These are phyloP conservation scores for Montipora capricornis DNA, from an alignment of 64 coral and sea anemone genomes.

Conservation along the genomic window DNA sequence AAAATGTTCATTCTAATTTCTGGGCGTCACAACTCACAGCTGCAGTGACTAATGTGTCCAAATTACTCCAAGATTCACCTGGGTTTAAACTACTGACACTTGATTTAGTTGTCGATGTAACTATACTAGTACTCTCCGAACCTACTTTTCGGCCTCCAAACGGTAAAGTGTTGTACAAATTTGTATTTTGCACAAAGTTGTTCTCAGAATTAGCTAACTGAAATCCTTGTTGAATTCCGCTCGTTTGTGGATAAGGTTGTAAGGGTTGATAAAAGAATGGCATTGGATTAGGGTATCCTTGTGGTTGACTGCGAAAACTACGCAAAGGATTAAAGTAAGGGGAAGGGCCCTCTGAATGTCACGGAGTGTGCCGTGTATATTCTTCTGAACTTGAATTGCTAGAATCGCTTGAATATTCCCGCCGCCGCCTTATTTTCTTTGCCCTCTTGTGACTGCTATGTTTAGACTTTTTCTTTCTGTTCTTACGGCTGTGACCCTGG, in stretches of 20 bases:
- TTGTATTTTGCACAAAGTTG: constrained; percentile 58
- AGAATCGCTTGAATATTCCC: constrained; percentile 47
- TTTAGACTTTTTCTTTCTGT: constrained; percentile 40
- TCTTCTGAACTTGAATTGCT: constrained; percentile 53
- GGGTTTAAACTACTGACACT: constrained; percentile 30
- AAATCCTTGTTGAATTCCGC: constrained; percentile 54
- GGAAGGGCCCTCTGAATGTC: constrained; percentile 42
- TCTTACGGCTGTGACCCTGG: constrained; percentile 9
- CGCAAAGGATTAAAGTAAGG: constrained; percentile 36
- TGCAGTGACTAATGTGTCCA: constrained; percentile 33
- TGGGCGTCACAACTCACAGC: constrained; percentile 8
- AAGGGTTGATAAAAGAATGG: constrained; percentile 51
- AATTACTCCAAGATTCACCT: constrained; percentile 16
- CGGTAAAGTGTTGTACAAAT: constrained; percentile 35
- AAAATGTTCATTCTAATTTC: neutral
- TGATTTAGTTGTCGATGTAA: constrained; percentile 53
- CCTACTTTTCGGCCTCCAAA: constrained; percentile 14
- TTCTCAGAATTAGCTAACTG: constrained; percentile 51
- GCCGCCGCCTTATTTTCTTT: constrained; percentile 39
- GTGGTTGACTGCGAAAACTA: constrained; percentile 48
- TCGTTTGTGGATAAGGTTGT: constrained; percentile 54
- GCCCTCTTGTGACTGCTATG: constrained; percentile 34
- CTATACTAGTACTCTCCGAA: constrained; percentile 48
- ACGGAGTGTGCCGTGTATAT: constrained; percentile 3
- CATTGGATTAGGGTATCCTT: constrained; percentile 60